Conservation (phyloP, 2,888 invertebrate species). For the Ochropleura leucogaster region DNA sequence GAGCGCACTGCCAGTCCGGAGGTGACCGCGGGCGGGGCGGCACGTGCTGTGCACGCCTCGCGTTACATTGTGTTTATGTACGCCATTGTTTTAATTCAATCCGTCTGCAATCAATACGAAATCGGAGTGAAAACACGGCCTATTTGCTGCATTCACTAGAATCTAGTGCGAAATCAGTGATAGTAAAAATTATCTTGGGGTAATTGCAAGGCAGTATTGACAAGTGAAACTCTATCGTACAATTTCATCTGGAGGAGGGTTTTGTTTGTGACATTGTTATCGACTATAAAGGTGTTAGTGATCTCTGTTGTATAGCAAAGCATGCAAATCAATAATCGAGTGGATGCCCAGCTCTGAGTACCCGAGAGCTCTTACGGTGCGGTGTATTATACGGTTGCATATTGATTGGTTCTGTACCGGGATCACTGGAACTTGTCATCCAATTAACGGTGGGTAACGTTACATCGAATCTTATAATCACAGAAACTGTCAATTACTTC, state of each 20-base stretch:
- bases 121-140: constrained; percentile 81
- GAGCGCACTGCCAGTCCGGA: constrained; percentile 81
- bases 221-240: constrained; percentile 87
- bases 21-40: constrained; percentile 89
- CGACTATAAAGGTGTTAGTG: constrained; percentile 83
- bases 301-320: constrained; percentile 81
- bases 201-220: constrained; percentile 83
- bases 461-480: constrained; percentile 36
- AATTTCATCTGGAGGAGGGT: constrained; percentile 79
- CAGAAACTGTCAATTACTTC: constrained; percentile 36
- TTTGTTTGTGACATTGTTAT: constrained; percentile 82
- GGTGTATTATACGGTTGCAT: constrained; percentile 85
- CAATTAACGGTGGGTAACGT: constrained; percentile 80
- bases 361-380: constrained; percentile 80
- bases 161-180: constrained; percentile 74
- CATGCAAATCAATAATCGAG: constrained; percentile 87
- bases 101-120: constrained; percentile 85
- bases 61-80: constrained; percentile 87
- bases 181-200: constrained; percentile 73
- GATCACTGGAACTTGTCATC: constrained; percentile 79
- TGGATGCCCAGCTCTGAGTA: constrained; percentile 81
- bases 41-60: constrained; percentile 89
- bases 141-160: constrained; percentile 71
- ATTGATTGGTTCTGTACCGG: constrained; percentile 85
- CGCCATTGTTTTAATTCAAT: constrained; percentile 86